Percentiles rank a stretch among this genome's conserved stretches.
Evolutionary conservation across 1,140 invertebrate genomes (phyloP).

Genomic region (Tetramorium alpestre): DNA sequence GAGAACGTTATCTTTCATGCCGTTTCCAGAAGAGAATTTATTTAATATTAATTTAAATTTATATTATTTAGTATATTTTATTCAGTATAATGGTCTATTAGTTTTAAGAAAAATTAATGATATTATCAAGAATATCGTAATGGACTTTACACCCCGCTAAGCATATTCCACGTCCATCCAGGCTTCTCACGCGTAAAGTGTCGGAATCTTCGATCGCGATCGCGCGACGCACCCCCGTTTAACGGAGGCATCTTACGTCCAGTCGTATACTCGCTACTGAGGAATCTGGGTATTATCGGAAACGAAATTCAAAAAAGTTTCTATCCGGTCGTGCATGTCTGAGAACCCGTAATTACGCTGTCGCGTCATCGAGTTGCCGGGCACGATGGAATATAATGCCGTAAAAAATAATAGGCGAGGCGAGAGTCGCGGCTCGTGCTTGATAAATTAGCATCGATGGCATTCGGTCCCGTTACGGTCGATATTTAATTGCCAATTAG

Average conservation of each 20-base stretch:
- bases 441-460: conserved; percentile 69
- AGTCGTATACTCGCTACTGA: background rate
- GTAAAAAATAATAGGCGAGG: conserved; percentile 45
- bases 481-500: conserved; percentile 79
- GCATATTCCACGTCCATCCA: too few relatives aligned
- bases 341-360: conserved; percentile 39
- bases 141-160: background rate
- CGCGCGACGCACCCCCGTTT: background rate
- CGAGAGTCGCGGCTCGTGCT: conserved; percentile 24
- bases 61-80: background rate
- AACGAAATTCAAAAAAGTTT: conserved; percentile 46
- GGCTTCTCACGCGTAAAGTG: background rate
- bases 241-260: background rate
- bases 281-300: conserved; percentile 45
- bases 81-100: background rate
- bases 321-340: background rate
- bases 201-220: background rate
- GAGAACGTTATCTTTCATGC: background rate
- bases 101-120: background rate
- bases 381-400: conserved; percentile 25
- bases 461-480: conserved; percentile 68
- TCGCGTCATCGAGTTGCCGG: background rate
- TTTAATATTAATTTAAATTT: background rate
- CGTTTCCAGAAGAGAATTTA: background rate
- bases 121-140: background rate